Conservation (phyloP, 1,140 invertebrate species). For the Galleria mellonella region DNA sequence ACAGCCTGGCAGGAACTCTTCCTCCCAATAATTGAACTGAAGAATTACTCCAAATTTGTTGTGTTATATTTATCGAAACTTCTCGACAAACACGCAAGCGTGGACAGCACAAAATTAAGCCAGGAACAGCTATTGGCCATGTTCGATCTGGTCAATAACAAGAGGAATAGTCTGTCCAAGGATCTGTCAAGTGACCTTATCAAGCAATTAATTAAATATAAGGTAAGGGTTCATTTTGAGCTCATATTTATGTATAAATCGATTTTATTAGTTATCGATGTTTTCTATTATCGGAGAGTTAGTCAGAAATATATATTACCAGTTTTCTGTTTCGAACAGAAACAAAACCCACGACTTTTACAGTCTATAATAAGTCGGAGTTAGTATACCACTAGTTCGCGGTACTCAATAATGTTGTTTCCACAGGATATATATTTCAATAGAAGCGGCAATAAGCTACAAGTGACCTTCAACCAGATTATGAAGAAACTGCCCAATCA, state of each 20-base stretch:
- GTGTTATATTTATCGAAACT: constrained; percentile 81
- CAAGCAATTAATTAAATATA: constrained; percentile 67
- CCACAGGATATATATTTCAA: constrained; percentile 62
- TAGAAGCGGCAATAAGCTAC: constrained; percentile 56
- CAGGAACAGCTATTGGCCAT: constrained; percentile 55
- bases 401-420: too few species aligned
- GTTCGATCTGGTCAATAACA: constrained; percentile 55
- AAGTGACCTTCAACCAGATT: constrained; percentile 65
- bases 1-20: constrained; percentile 88
- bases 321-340: too few species aligned
- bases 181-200: constrained; percentile 65
- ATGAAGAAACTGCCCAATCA: constrained; percentile 68
- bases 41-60: constrained; percentile 82
- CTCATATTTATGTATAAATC: too few species aligned
- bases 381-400: too few species aligned
- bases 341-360: too few species aligned
- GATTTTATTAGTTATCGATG: too few species aligned
- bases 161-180: constrained; percentile 45
- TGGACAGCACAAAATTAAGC: constrained; percentile 84
- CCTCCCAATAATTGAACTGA: constrained; percentile 83
- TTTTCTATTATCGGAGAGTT: too few species aligned
- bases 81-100: constrained; percentile 74
- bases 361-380: too few species aligned
- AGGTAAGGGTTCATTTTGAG: constrained; percentile 29
- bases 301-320: too few species aligned